phyloP scores from a whole-genome alignment of 2,797 vertebrate genomes.

The Anguilla obscura region DNA sequence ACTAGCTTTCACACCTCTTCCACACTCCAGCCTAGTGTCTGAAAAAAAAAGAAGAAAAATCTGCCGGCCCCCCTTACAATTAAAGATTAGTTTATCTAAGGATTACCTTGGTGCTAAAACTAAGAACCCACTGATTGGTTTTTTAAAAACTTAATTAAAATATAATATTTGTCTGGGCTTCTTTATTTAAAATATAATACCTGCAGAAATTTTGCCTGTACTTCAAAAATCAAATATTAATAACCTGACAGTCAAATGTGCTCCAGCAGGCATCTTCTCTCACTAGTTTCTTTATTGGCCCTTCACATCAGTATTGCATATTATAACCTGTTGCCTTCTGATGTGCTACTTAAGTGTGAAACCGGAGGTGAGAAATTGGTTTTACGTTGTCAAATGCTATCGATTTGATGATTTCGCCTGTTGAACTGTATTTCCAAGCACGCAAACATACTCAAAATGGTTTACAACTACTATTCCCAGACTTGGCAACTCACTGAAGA shows the following conservation, averaged over 20 bases:
- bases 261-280: neutral
- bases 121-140: neutral
- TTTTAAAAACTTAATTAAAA: neutral
- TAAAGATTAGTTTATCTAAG: neutral
- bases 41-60: neutral
- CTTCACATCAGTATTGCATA: neutral
- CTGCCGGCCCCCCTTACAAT: neutral
- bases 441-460: neutral
- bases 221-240: neutral
- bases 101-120: neutral
- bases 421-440: neutral
- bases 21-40: neutral
- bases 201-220: neutral
- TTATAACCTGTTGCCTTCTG: neutral
- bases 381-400: neutral
- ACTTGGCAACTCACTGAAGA: neutral
- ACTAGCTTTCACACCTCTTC: neutral
- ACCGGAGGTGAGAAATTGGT: neutral
- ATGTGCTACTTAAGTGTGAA: neutral
- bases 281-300: neutral
- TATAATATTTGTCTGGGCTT: neutral
- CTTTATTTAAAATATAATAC: neutral
- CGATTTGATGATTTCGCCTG: neutral
- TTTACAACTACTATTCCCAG: neutral
- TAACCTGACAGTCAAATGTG: neutral